Conservation (phyloP, 2,888 invertebrate species). For the Ichneumoninae sp. region DNA sequence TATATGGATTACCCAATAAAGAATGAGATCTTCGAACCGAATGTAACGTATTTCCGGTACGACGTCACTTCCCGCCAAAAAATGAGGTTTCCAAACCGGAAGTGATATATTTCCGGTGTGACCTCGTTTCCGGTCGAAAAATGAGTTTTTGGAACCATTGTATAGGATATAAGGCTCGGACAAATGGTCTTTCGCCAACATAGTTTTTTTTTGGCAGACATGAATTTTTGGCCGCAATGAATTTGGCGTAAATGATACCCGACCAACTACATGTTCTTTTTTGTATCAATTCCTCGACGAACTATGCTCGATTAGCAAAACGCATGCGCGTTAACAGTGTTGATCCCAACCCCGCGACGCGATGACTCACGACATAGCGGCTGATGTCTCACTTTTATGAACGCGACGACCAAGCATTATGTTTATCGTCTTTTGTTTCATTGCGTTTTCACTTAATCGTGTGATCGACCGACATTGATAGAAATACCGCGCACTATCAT, state of each 20-base stretch:
- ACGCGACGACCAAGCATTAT: not conserved
- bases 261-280: too few species aligned
- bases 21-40: not conserved
- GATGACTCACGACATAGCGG: conserved; percentile 14
- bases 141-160: too few species aligned
- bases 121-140: too few species aligned
- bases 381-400: conserved; percentile 9
- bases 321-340: not conserved
- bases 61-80: too few species aligned
- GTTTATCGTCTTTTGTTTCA: not conserved
- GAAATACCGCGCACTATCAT: not conserved
- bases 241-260: too few species aligned
- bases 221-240: too few species aligned
- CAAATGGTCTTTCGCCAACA: too few species aligned
- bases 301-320: not conserved
- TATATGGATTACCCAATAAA: not conserved
- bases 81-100: too few species aligned
- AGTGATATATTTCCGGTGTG: too few species aligned
- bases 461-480: conserved; percentile 44
- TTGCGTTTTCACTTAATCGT: conserved; percentile 12
- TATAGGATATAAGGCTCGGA: too few species aligned
- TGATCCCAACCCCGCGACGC: not conserved
- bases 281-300: not conserved
- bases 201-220: too few species aligned
- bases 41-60: too few species aligned